Evolutionary conservation across 2,888 invertebrate genomes (phyloP).

Genomic region (Pseudeuparius sepicola): DNA sequence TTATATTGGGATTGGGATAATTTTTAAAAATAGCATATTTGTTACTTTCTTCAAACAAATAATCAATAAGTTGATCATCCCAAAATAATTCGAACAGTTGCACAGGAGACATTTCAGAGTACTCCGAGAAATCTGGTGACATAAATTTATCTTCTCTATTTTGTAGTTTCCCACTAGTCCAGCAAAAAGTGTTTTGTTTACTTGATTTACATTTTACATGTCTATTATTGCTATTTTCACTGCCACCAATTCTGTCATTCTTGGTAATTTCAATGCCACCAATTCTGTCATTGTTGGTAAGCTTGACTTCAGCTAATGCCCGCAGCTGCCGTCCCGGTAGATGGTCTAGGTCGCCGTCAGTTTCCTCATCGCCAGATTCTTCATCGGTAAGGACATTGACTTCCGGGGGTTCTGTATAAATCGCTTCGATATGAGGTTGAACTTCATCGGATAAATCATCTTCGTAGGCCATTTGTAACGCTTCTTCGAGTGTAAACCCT

Average conservation of each 20-base stretch:
- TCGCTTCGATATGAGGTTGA: slow-evolving; percentile 7
- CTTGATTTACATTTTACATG: no score
- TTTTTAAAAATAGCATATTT: slow-evolving; percentile 8
- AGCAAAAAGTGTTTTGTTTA: no score
- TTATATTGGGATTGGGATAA: slow-evolving; percentile 3
- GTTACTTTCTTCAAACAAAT: slow-evolving; percentile 4
- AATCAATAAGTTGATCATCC: slow-evolving; percentile 10
- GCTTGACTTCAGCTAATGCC: slow-evolving; percentile 5
- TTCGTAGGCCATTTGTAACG: no score
- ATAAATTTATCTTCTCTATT: background rate
- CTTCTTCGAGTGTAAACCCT: no score
- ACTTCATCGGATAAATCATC: no score
- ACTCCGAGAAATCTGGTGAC: background rate
- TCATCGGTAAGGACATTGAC: slow-evolving; percentile 9
- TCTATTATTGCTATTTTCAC: no score
- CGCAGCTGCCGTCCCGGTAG: slow-evolving; percentile 5
- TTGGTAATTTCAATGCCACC: no score
- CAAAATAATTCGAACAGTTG: slow-evolving; percentile 14
- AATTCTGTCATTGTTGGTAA: no score
- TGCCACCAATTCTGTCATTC: no score
- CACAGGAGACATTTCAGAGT: background rate
- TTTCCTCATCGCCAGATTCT: slow-evolving; percentile 7
- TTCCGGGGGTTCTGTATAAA: slow-evolving; percentile 9
- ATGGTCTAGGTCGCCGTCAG: slow-evolving; percentile 7
- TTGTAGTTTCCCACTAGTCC: slow-evolving; percentile 3